Evolutionary conservation across 2,888 invertebrate species (phyloP).

Genomic region (Sminthurinus aureus): DNA sequence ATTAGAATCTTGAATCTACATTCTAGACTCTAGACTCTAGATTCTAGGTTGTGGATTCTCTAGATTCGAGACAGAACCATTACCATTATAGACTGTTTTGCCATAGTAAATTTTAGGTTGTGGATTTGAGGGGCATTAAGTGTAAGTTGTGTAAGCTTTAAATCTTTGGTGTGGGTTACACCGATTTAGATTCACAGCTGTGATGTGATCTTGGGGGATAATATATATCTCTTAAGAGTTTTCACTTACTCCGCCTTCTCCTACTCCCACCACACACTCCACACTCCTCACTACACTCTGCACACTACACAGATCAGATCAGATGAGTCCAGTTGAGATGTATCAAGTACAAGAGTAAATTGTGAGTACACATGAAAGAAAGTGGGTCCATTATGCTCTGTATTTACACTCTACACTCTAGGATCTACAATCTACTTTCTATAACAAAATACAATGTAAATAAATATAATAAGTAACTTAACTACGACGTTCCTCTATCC

Average conservation of each 20-base stretch:
- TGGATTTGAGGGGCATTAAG: not conserved
- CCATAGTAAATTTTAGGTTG: not conserved
- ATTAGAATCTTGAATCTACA: no score
- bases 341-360: no score
- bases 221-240: not conserved
- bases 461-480: no score
- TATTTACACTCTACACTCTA: no score
- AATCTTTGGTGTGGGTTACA: slow-evolving; percentile 1
- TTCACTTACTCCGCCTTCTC: not conserved
- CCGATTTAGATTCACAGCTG: not conserved
- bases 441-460: no score
- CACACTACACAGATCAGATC: no score
- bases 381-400: no score
- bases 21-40: not conserved
- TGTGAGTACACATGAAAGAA: no score
- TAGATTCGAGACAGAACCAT: not conserved
- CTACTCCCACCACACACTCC: not conserved
- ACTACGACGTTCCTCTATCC: no score
- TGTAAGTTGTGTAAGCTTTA: not conserved
- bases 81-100: not conserved
- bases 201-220: not conserved
- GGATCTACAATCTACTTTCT: no score
- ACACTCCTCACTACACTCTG: not conserved
- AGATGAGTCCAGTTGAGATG: no score
- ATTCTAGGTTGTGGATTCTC: no score